Percentiles rank a stretch among this genome's conserved stretches.
Evolutionary conservation across 2,888 invertebrate species (phyloP).

Genomic region (Lasioglossum oenotherae): DNA sequence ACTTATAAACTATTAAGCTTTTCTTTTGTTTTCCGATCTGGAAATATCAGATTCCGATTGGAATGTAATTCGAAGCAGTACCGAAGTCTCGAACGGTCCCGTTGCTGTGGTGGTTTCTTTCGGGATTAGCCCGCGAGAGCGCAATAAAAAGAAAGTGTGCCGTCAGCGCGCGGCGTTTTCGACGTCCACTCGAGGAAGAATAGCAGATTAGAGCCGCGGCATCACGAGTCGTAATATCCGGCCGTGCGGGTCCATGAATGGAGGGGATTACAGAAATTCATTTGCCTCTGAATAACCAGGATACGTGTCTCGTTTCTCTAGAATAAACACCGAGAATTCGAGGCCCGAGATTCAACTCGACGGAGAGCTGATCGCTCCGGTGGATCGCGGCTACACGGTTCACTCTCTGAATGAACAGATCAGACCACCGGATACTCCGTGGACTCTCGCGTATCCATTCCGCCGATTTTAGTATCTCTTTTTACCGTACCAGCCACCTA

Average conservation of each 20-base stretch:
- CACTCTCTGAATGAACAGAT: slow-evolving; percentile 1
- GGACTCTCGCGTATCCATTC: neutral
- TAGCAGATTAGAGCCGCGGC: slow-evolving; percentile 60
- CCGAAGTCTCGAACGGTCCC: neutral
- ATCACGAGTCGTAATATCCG: slow-evolving; percentile 62
- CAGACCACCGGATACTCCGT: neutral
- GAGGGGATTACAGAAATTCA: slow-evolving; percentile 68
- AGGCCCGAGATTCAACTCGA: neutral
- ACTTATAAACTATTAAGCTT: too few species aligned
- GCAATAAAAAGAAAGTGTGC: slow-evolving; percentile 4
- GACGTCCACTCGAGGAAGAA: slow-evolving; percentile 59
- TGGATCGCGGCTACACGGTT: neutral
- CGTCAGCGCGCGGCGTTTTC: slow-evolving; percentile 6
- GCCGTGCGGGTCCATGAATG: slow-evolving; percentile 51
- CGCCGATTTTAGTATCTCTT: neutral
- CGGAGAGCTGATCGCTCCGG: slow-evolving; percentile 22
- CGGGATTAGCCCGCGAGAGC: neutral
- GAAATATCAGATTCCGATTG: too few species aligned
- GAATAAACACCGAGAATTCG: slow-evolving; percentile 39
- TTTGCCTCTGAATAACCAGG: slow-evolving; percentile 64
- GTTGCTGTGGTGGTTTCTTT: neutral
- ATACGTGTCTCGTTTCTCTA: slow-evolving; percentile 43
- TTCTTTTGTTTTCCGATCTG: too few species aligned
- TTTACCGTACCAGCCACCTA: neutral
- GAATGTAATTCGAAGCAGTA: neutral